Evolutionary conservation across 2,113 vertebrate genomes (phyloP), one percentile per base, ranked within the genome.

Genomic region (Fulica atra): DNA sequence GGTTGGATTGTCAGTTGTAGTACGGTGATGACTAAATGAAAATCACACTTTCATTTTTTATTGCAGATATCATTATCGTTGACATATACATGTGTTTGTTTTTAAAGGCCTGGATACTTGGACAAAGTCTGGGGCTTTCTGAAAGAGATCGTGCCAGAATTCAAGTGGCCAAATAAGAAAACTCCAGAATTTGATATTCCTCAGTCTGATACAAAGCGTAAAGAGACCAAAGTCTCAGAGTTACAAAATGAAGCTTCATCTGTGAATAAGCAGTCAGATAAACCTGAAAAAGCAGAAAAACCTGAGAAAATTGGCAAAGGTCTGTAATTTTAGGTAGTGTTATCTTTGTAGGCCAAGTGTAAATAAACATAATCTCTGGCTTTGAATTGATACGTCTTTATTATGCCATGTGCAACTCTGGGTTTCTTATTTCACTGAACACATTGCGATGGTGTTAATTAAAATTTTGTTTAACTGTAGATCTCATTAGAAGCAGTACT

Each of bases 51-150:
- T 29, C 12, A 73, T 51, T 44, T 77, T 66, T 44, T 80, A 29
- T 10, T 92, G 72, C 17, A 88, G 81, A 69, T 86, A 63, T 35
- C 3, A 25, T 26, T 94, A 60, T 92, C 51, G 8, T 68, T 91
- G 26, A n/a, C 76, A 7, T 88, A 25, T 76, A 16, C 9, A 6
- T 80, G 16, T 73, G 10, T 29, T 82, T 59, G n/a, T 25, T 84
- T 94, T 93, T 95, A 81, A 96, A 99, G 99, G 76, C 88, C 96
- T 61, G 81, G 65, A 21, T 96, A 98, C 88, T 50, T 89, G 23
- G 96, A 97, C 73, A 97, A 98, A 97, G 94, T 98, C 20, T 99
- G 99, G 99, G 86, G 97, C 64, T 98, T 99, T 92, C 96, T 99
- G 88, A 98, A 97, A 96, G 96, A 97, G 20, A 85, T 79, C 91